Conservation (phyloP, 2,888 invertebrate genomes). For the Stenotaenia linearis region DNA sequence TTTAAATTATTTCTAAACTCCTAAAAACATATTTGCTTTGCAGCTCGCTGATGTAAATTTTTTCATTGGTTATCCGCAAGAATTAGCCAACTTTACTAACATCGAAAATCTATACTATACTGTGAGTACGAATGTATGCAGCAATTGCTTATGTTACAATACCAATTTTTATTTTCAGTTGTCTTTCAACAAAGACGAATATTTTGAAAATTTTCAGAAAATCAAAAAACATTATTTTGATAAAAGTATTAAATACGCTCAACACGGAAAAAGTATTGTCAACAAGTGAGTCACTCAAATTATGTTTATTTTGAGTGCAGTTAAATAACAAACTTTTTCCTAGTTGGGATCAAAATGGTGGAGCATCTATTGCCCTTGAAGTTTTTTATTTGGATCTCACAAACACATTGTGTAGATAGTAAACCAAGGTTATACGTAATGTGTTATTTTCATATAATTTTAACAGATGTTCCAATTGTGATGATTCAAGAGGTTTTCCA, state of each 20-base stretch:
- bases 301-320: background rate
- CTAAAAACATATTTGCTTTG: background rate
- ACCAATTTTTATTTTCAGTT: background rate
- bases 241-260: background rate
- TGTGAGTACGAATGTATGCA: background rate
- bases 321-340: background rate
- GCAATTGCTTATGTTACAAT: background rate
- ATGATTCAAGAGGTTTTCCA: background rate
- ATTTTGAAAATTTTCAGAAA: slow-evolving; percentile 15
- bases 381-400: slow-evolving; percentile 5
- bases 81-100: background rate
- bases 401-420: background rate
- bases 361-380: slow-evolving; percentile 11
- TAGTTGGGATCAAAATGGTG: slow-evolving; percentile 4
- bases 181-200: background rate
- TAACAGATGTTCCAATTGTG: slow-evolving; percentile 5
- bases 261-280: background rate
- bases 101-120: background rate
- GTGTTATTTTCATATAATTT: background rate
- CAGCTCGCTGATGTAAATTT: background rate
- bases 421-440: background rate
- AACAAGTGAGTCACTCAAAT: background rate
- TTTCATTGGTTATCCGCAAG: slow-evolving; percentile 6
- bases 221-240: slow-evolving; percentile 14
- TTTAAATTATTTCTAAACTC: background rate